phyloP scores from a whole-genome alignment of 2,797 vertebrate genomes.

The Hipposideros larvatus region DNA sequence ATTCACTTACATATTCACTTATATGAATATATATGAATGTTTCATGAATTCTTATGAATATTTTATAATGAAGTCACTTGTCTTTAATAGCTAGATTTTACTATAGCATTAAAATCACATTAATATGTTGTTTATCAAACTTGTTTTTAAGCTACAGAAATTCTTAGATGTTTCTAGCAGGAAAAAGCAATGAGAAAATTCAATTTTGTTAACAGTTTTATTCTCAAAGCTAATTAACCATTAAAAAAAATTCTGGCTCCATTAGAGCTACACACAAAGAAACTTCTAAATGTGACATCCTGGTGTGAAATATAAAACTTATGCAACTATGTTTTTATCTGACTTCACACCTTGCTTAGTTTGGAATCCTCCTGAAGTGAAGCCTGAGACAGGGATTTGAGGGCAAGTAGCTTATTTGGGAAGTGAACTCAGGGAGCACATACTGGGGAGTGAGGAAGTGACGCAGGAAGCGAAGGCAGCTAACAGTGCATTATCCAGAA shows the following conservation, averaged over 20 bases:
- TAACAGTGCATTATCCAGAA: background rate
- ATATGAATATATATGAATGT: background rate
- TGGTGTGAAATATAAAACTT: slow-evolving; percentile 26
- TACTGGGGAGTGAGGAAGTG: background rate
- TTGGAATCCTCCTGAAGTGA: background rate
- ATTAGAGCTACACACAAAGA: slow-evolving; percentile 29
- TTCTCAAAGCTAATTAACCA: slow-evolving; percentile 54
- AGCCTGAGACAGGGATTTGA: background rate
- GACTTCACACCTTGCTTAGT: background rate
- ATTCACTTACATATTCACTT: slow-evolving; percentile 1
- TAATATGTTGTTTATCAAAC: slow-evolving; percentile 46
- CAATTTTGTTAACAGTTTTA: slow-evolving; percentile 66
- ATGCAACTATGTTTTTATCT: background rate
- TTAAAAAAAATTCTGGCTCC: slow-evolving; percentile 30
- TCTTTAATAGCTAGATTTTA: slow-evolving; percentile 44
- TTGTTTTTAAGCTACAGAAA: slow-evolving; percentile 44
- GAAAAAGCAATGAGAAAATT: slow-evolving; percentile 54
- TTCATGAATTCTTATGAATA: slow-evolving; percentile 48
- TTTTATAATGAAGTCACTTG: slow-evolving; percentile 50
- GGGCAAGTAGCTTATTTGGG: background rate
- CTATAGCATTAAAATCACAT: background rate
- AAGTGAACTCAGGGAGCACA: background rate
- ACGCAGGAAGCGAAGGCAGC: background rate
- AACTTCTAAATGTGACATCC: background rate
- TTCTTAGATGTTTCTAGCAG: slow-evolving; percentile 44